A percentile compares a stretch with the other conserved stretches of the same genome.
Evolutionary conservation across 2,797 vertebrate genomes (phyloP).

Genomic region (Pempheris klunzingeri): DNA sequence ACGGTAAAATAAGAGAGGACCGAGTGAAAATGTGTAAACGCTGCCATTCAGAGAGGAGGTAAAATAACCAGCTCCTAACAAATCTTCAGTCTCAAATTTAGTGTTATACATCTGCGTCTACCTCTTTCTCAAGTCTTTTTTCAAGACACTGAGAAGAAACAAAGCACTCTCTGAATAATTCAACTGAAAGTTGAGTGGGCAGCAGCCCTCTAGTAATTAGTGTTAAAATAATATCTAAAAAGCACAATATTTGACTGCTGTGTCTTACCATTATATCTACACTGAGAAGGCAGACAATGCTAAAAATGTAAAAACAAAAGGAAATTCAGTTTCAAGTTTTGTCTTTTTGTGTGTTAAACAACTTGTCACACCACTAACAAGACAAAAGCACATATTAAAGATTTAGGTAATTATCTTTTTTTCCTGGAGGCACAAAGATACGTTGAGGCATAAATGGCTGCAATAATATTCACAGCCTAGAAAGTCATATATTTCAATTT

Average conservation of each 20-base stretch:
- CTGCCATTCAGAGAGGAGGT: background rate
- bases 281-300: background rate
- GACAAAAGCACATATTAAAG: background rate
- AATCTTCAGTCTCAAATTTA: background rate
- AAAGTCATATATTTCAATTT: background rate
- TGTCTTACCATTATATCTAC: background rate
- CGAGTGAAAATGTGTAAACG: background rate
- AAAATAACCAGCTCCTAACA: no score
- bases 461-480: background rate
- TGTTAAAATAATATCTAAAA: background rate
- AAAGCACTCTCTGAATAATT: conserved; percentile 7
- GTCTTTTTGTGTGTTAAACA: background rate
- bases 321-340: background rate
- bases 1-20: background rate
- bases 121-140: background rate
- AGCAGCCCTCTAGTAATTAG: background rate
- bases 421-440: background rate
- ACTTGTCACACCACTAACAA: background rate
- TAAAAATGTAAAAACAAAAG: background rate
- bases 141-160: background rate
- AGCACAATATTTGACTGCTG: background rate
- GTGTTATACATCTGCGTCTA: background rate
- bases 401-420: background rate
- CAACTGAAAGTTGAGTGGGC: background rate
- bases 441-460: no score